A percentile compares a stretch with the other conserved stretches of the same genome.
phyloP scores from a whole-genome alignment of 2,797 vertebrate genomes.

The Tragopan temminckii region DNA sequence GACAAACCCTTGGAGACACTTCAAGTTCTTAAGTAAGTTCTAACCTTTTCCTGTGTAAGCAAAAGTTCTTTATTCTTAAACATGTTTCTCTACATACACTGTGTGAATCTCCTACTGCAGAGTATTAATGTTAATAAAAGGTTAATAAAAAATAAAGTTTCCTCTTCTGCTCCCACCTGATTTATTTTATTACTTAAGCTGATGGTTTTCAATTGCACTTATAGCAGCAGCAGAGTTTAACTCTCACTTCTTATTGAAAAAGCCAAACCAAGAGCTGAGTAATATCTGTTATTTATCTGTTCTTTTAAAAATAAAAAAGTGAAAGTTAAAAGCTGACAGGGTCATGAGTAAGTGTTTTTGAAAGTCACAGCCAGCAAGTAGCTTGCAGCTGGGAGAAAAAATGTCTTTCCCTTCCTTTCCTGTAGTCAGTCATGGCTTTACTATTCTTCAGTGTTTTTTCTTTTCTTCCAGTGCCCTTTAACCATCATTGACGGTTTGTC shows the following conservation, averaged over 20 bases:
- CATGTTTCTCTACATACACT: conserved; percentile 1
- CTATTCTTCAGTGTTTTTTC: background rate
- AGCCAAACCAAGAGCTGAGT: conserved; percentile 42
- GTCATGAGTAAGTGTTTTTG: background rate
- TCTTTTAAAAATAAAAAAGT: conserved; percentile 57
- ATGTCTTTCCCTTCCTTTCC: background rate
- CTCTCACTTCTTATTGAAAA: conserved; percentile 54
- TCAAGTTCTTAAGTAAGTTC: conserved; percentile 27
- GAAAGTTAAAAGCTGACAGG: conserved; percentile 22
- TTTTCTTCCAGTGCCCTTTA: conserved; percentile 10
- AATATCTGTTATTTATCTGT: conserved; percentile 34
- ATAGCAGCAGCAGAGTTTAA: conserved; percentile 27
- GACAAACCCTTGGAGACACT: conserved; percentile 32
- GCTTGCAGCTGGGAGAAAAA: conserved; percentile 27
- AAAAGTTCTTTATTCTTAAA: background rate
- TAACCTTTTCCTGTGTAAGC: conserved; percentile 64
- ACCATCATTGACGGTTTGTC: background rate
- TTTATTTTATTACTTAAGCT: conserved; percentile 47
- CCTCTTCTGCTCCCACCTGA: background rate
- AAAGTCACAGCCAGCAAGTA: background rate
- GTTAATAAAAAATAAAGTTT: conserved; percentile 63
- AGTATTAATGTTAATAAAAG: conserved; percentile 70
- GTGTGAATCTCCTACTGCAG: conserved; percentile 30
- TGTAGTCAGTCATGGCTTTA: background rate
- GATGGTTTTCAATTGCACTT: conserved; percentile 43